Base-by-base conservation (phyloP, 2,113 vertebrate species). In the Laterallus jamaicensis region DNA sequence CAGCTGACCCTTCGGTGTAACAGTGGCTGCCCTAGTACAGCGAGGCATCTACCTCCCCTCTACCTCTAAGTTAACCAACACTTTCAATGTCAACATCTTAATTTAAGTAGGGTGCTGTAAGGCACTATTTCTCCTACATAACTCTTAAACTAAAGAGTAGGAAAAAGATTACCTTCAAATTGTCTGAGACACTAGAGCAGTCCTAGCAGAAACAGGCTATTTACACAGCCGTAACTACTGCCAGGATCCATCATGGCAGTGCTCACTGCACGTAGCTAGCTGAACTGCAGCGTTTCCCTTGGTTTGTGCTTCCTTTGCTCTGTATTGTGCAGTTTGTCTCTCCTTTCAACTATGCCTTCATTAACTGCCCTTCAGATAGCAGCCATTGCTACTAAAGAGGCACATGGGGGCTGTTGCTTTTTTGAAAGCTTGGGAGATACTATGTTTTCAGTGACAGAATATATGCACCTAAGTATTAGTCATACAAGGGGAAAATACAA, bases 121-220 rank as follows among this genome's bases (percentile, higher is more conserved):
- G 26, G 70, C 0, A 0, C 2, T 32, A 26, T 49, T 81, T 50
- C 24, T 59, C 42, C 58, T 68, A 68, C 9, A 62, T 1, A 63
- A 26, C 11, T 84, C 40, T 80, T 67, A 62, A 50, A 93, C 87
- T 59, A 31, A 75, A 42, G 5, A 64, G 49, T 12, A 84, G 21
- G 20, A 47, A 88, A 88, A 68, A 70, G 5, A 76, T 15, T 54
- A 52, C 37, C 29, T 50, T 64, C 62, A 64, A 79, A 12, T 31
- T 15, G 31, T 26, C 24, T 25, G 26, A 52, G 82, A 90, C 79
- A 11, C 24, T 64, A 85, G 13, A 21, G 39, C 29, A 90, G 32
- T 10, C 26, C 56, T 62, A 62, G 63, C 28, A 82, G 40, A 79
- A 82, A 37, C 28, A 60, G 14, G 19, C 6, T 1, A 71, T 31